phyloP scores from a whole-genome alignment of 2,797 vertebrate genomes.

The Scyliorhinus canicula region DNA sequence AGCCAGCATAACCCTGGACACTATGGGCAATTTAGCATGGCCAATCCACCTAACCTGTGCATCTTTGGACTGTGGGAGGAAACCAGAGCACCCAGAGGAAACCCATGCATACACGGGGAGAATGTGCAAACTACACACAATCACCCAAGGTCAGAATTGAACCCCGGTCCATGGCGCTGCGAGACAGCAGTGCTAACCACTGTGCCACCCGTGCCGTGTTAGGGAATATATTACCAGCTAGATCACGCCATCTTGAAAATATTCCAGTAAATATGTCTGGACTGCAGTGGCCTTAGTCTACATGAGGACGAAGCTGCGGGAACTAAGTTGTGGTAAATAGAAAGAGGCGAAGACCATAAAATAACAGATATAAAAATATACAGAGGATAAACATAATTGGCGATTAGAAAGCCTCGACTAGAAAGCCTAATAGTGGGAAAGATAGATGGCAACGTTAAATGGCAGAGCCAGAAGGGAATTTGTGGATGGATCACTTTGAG shows the following conservation, averaged over 20 bases:
- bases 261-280: not conserved
- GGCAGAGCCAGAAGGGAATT: not conserved
- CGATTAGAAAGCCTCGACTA: not conserved
- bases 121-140: too few species aligned
- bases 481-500: not conserved
- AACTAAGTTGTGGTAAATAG: not conserved
- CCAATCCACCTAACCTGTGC: too few species aligned
- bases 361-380: not conserved
- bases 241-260: not conserved
- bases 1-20: too few species aligned
- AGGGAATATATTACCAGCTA: not conserved
- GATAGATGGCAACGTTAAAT: not conserved
- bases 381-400: not conserved
- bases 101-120: too few species aligned
- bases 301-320: not conserved
- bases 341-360: not conserved
- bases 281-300: not conserved
- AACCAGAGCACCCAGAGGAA: too few species aligned
- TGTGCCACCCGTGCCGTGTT: too few species aligned
- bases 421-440: not conserved
- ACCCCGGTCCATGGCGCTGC: too few species aligned
- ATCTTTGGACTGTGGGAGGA: too few species aligned
- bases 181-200: too few species aligned
- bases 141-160: too few species aligned
- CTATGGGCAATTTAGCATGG: too few species aligned